A percentile compares a stretch with the other conserved stretches of the same genome.
Conservation (phyloP, 1,140 invertebrate genomes). For the Agrilus planipennis region DNA sequence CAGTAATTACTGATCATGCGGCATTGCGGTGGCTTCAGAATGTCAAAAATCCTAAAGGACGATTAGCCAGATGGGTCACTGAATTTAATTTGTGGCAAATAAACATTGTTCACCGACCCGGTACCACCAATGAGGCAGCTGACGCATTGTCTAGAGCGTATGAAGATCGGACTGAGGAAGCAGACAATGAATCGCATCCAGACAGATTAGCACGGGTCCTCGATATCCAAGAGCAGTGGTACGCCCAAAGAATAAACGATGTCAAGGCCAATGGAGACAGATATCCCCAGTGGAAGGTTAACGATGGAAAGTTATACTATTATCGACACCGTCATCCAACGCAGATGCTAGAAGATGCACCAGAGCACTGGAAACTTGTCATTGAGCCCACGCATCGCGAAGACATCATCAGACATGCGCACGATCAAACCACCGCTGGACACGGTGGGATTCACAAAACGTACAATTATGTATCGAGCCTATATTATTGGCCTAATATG, state of each 20-base stretch:
- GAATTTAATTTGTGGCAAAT: background rate
- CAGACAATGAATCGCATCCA: no score
- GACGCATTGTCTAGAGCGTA: background rate
- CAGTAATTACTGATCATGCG: background rate
- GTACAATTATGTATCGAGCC: background rate
- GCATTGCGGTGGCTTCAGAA: background rate
- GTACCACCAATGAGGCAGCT: background rate
- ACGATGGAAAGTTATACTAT: background rate
- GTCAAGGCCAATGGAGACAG: background rate
- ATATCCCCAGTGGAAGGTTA: background rate
- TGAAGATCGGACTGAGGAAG: background rate
- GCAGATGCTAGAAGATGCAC: background rate
- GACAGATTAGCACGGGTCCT: background rate
- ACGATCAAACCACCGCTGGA: constrained; percentile 19
- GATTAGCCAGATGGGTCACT: constrained; percentile 1
- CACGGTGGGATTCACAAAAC: constrained; percentile 11
- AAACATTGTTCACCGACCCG: background rate
- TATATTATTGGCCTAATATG: constrained; percentile 2
- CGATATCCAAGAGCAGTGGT: background rate
- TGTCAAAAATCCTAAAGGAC: background rate
- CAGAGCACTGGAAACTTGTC: constrained; percentile 6
- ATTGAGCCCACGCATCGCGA: constrained; percentile 6
- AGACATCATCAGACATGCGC: constrained; percentile 13
- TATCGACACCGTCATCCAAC: background rate
- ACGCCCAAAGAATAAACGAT: background rate